Evolutionary conservation across 2,797 vertebrate species (phyloP), one percentile per base, ranked within the genome.

Genomic region (Hydrocynus forskahlii): DNA sequence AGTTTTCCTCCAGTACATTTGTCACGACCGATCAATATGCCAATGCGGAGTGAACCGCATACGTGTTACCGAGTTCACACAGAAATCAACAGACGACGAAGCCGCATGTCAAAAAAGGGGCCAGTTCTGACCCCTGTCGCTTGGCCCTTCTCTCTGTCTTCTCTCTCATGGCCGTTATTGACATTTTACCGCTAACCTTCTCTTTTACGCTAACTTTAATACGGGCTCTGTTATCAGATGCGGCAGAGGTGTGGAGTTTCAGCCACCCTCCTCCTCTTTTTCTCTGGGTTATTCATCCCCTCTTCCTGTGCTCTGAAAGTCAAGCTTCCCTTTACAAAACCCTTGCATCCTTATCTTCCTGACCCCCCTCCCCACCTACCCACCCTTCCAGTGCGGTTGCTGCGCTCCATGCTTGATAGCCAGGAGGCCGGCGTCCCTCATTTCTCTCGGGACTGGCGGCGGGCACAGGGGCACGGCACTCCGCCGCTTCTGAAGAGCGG

Each of bases 251-350:
- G 93, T 96, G 95, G 93, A 89, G 94, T 95, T 96, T 96, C 96
- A 95, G 88, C 89, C 73, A 57, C 89, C 92, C 84, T 94, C 92
- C 93, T 92, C 92, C 92, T 91, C 86, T 92, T 88, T 76, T 94
- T 91, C 94, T 93, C 90, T 89, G 70, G 66, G 89, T 89, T 93
- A 93, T 95, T 95, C 95, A 96, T 93, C 79, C 91, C 87, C 86
- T 84, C 94, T 97, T 97, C 95, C 96, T 96, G 95, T 91, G 87
- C 88, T 88, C 94, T 94, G 95, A 96, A 96, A 96, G 96, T 94
- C 96, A 94, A 95, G 95, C 95, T 94, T 91, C 88, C 86, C 82
- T 90, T 93, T 94, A 96, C 95, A 96, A 83, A 96, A 93, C 92
- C 93, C 80, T 48, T 83, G 86, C 83, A 77, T 86, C 89, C 94